Evolutionary conservation across 2,797 vertebrate genomes (phyloP), one percentile per base, ranked within the genome.

Genomic region (Syncerus caffer): DNA sequence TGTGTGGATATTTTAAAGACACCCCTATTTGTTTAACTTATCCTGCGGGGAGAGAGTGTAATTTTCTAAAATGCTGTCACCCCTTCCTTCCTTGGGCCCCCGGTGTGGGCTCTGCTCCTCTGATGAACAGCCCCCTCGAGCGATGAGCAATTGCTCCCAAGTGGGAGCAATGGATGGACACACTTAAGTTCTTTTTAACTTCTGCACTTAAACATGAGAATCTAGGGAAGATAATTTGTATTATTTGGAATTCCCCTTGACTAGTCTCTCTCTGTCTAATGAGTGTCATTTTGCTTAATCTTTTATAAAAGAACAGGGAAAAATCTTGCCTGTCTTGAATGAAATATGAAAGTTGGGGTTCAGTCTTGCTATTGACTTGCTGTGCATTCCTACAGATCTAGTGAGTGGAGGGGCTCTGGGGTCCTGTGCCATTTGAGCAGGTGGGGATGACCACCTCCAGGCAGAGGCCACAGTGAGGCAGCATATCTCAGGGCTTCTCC

Each of bases 101-200:
- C 3, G 3, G 15, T 9, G 17, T 45, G 74, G 47, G 29, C 16
- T 79, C 27, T n/a, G 31, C 47, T 27, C 1, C 7, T 31, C n/a
- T 14, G n/a, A 23, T 3, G 45, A 47, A n/a, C 31, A 27, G 55
- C 53, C 74, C 31, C 4, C 6, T 27, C 1, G 4, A 0, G 1
- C 76, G n/a, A 50, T 14, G 16, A 34, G 64, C 64, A 71, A 3
- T 21, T 21, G n/a, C 64, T 67, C 64, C 64, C n/a, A 67, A 67
- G 29, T 27, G 45, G n/a, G n/a, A 1, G 8, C 50, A 4, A 31
- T 62, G 67, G 79, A 1, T 47, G 64, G 64, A n/a, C 13, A 74
- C 6, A 3, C n/a, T 15, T 53, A 0, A 5, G 25, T 42, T 47
- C 25, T 93, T 13, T 50, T 19, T 50, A 3, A 12, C 25, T 25